A percentile compares a stretch with the other conserved stretches of the same genome.
Conservation (phyloP, 2,113 vertebrate species). For the Halcyon senegalensis region DNA sequence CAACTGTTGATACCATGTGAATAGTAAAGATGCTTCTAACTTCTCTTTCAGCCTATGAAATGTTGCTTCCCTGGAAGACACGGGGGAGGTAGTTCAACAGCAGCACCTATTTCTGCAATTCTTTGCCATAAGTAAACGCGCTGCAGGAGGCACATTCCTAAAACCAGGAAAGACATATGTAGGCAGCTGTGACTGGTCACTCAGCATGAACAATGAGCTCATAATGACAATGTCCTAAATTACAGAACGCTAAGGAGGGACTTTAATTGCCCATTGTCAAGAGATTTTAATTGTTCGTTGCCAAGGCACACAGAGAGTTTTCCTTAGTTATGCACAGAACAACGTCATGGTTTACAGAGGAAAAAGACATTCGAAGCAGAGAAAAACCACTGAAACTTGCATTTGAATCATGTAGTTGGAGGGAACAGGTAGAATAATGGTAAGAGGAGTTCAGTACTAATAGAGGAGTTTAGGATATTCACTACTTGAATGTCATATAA, state of each 20-base stretch:
- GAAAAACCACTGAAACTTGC: background rate
- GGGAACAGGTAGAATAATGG: background rate
- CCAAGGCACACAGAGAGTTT: background rate
- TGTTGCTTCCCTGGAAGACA: background rate
- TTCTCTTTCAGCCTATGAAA: background rate
- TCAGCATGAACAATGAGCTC: background rate
- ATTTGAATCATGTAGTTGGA: background rate
- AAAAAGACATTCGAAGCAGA: background rate
- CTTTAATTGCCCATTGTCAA: constrained; percentile 1
- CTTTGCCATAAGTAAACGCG: background rate
- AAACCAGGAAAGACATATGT: background rate
- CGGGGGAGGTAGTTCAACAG: background rate
- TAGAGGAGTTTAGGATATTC: background rate
- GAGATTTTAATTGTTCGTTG: background rate
- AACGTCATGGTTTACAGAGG: background rate
- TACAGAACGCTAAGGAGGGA: background rate
- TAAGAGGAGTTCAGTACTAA: background rate
- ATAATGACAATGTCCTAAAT: background rate
- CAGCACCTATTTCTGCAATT: background rate
- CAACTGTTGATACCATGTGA: background rate
- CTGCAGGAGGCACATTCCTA: background rate
- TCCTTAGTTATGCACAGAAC: background rate
- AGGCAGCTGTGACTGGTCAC: background rate
- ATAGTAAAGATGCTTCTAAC: background rate
- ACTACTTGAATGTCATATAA: background rate